Base-by-base conservation (phyloP, 2,113 vertebrate species). In the Syrmaticus mikado region DNA sequence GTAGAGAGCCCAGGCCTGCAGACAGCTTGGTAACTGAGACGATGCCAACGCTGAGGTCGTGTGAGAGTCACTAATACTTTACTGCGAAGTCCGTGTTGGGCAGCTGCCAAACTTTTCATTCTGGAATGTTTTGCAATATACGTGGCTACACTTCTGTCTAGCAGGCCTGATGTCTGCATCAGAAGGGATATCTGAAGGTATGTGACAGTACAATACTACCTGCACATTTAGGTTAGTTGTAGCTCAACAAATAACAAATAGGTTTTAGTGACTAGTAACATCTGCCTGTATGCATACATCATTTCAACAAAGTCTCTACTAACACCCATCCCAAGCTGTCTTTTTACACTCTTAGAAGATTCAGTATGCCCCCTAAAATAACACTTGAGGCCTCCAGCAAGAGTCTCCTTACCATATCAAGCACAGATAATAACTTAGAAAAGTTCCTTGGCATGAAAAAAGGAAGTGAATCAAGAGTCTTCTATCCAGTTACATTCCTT, bases 11-110 rank as follows among this genome's bases (percentile, higher is more conserved):
- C 34, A 58, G n/a, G 13, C 43, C 32, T 61, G 38, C 38, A 60
- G 76, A 21, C 20, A 48, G 30, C 22, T 48, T 3, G 3, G 34
- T 48, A 45, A 43, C 22, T 25, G 48, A 70, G 53, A 0, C 0
- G 15, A 17, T 71, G n/a, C 11, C 52, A 5, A 1, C 21, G 20
- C 16, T 13, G 18, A 73, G 34, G 13, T 68, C 11, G 3, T 8
- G 10, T 45, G 46, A 70, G 53, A 38, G 8, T 22, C 32, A 20
- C 16, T 61, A 20, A 32, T 32, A 6, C 40, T 71, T 55, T 34
- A 25, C 22, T 18, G 18, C 10, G 66, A 85, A 80, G 52, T 79
- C 45, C 7, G 0, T 30, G 2, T 10, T 71, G 41, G 62, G 40
- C 52, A 90, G 46, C 57, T 79, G 67, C 62, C 58, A 64, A 48